These are phyloP conservation scores for Pinna nobilis DNA, from an alignment of 1,140 invertebrate genomes.

Conservation along the genomic window DNA sequence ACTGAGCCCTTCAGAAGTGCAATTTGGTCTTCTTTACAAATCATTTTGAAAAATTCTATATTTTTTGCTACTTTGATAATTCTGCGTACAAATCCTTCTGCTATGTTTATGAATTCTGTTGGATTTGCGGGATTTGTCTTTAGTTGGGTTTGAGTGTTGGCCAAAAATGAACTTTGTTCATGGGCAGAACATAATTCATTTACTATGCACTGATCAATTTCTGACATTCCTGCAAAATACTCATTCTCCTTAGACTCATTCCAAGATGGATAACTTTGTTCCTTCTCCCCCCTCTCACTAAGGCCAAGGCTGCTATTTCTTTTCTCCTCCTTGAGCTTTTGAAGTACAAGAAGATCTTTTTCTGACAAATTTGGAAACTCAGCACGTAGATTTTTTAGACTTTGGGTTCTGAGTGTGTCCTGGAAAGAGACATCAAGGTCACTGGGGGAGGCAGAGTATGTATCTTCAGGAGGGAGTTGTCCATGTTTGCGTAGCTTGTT, in stretches of 20 bases:
- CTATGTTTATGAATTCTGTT: conserved; percentile 68
- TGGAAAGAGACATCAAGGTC: conserved; percentile 28
- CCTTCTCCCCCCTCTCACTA: too few species aligned
- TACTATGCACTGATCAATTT: conserved; percentile 47
- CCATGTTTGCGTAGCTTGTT: conserved; percentile 81
- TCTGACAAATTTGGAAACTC: conserved; percentile 39
- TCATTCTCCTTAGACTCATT: conserved; percentile 45
- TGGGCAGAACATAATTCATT: conserved; percentile 58
- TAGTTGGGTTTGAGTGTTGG: conserved; percentile 49
- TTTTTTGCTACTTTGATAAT: conserved; percentile 70
- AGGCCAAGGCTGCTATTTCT: background rate
- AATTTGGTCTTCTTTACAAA: conserved; percentile 69
- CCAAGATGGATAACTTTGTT: conserved; percentile 44
- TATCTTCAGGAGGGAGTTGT: conserved; percentile 56
- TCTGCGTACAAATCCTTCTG: conserved; percentile 65
- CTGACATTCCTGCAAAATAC: conserved; percentile 39
- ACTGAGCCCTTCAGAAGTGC: conserved; percentile 67
- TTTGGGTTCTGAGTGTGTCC: conserved; percentile 18
- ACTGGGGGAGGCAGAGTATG: conserved; percentile 43
- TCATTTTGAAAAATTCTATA: conserved; percentile 59
- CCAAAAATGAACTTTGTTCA: conserved; percentile 57
- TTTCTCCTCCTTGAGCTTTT: conserved; percentile 38
- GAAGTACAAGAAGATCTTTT: conserved; percentile 32
- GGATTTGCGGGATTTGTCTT: conserved; percentile 54
- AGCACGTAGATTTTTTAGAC: conserved; percentile 23